Percentiles rank a stretch among this genome's conserved stretches.
Evolutionary conservation across 2,888 invertebrate genomes (phyloP).

Genomic region (Seladonia tumulorum): DNA sequence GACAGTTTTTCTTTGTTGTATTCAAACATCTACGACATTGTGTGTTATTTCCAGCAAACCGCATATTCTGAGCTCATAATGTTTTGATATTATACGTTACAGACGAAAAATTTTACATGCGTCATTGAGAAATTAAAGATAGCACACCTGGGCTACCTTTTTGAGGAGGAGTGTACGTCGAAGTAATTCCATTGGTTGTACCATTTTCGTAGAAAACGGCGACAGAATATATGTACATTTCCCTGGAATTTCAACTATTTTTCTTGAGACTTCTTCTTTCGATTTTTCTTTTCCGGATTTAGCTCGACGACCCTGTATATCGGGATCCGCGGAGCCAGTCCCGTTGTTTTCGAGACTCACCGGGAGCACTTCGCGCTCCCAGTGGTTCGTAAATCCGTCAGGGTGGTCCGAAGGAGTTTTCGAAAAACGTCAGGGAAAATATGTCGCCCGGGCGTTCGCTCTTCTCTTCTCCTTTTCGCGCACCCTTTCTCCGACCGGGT

Average conservation of each 20-base stretch:
- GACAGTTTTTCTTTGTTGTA: too few species aligned
- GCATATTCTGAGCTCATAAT: too few species aligned
- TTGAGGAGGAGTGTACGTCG: too few species aligned
- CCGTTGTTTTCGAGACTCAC: conserved; percentile 69
- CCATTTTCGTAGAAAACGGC: not conserved
- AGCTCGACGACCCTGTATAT: not conserved
- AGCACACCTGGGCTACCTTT: too few species aligned
- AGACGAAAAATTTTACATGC: too few species aligned
- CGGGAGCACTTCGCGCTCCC: conserved; percentile 25
- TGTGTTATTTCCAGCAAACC: too few species aligned
- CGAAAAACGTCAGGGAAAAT: conserved; percentile 62
- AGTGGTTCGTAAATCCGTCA: conserved; percentile 71
- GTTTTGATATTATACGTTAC: too few species aligned
- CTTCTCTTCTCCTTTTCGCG: not conserved
- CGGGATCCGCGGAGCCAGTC: not conserved
- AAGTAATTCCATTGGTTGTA: not conserved
- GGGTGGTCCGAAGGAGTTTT: conserved; percentile 39
- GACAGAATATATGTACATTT: not conserved
- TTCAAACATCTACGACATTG: too few species aligned
- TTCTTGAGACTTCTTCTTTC: not conserved
- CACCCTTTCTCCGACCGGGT: not conserved
- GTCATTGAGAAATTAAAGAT: too few species aligned
- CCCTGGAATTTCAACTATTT: not conserved
- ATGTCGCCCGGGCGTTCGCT: conserved; percentile 53
- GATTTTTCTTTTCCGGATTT: not conserved